Evolutionary conservation across 2,113 vertebrate genomes (phyloP).

Genomic region (Aegotheles bennettii): DNA sequence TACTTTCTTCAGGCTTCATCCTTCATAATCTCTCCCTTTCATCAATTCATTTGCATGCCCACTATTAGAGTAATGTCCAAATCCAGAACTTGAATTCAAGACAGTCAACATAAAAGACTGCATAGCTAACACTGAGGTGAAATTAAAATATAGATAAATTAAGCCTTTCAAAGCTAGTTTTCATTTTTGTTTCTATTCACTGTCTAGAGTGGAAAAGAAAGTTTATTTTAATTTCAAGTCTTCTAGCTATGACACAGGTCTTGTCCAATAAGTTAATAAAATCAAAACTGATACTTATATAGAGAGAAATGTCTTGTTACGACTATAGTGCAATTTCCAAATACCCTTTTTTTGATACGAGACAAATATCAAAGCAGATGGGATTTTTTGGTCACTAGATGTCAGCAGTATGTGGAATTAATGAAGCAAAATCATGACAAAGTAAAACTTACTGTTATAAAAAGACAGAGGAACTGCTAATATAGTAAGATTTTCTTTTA

Average conservation of each 20-base stretch:
- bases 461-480: not conserved
- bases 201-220: not conserved
- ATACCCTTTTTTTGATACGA: not conserved
- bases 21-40: not conserved
- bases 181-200: not conserved
- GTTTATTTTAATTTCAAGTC: not conserved
- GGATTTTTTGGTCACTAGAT: slow-evolving; percentile 11
- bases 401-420: slow-evolving; percentile 11
- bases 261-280: not conserved
- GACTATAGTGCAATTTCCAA: not conserved
- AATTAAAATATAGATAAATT: not conserved
- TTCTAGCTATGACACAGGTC: not conserved
- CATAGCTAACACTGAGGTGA: not conserved
- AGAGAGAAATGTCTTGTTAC: not conserved
- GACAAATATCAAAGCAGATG: not conserved
- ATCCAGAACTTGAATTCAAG: not conserved
- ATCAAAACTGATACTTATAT: not conserved
- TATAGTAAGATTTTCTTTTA: not conserved
- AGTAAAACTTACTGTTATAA: not conserved
- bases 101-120: not conserved
- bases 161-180: not conserved
- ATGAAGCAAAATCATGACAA: not conserved
- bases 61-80: not conserved
- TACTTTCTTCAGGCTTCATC: not conserved
- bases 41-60: not conserved